A percentile compares a stretch with the other conserved stretches of the same genome.
These are phyloP conservation scores for Poecilia velifera DNA, from an alignment of 2,797 vertebrate genomes.

Conservation along the genomic window DNA sequence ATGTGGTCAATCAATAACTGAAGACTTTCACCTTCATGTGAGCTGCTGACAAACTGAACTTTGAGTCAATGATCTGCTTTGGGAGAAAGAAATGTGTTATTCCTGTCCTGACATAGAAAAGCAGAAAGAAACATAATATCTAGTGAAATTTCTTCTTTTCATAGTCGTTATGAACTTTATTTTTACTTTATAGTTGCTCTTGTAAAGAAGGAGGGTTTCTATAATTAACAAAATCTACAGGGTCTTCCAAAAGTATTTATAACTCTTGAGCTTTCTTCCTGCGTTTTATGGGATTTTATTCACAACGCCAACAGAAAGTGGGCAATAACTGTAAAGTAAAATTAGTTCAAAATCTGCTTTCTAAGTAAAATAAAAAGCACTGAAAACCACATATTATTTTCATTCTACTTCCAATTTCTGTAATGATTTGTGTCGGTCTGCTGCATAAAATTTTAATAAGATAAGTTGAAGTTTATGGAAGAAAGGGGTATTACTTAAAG, in stretches of 20 bases:
- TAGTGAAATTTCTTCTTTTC: not conserved
- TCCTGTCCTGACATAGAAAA: not conserved
- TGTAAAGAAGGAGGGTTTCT: not conserved
- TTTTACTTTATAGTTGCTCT: not conserved
- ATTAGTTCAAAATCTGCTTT: too few species aligned
- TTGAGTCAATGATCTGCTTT: not conserved
- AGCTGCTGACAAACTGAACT: constrained; percentile 1
- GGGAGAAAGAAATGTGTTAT: not conserved
- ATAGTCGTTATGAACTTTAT: not conserved
- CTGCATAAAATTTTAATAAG: not conserved
- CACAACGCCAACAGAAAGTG: not conserved
- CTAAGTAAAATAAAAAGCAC: too few species aligned
- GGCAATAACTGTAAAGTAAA: not conserved
- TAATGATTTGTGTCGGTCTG: not conserved
- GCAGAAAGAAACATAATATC: too few species aligned
- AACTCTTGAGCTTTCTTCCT: not conserved
- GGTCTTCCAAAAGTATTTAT: not conserved
- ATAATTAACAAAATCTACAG: not conserved
- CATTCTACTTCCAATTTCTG: not conserved
- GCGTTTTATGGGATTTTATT: not conserved
- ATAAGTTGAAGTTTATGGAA: not conserved
- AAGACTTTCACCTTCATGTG: constrained; percentile 10
- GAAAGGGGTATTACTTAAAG: not conserved
- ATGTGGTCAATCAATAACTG: not conserved
- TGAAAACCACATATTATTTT: not conserved